These are phyloP conservation scores for Ectemnius lituratus DNA, from an alignment of 2,888 invertebrate species.

Conservation along the genomic window DNA sequence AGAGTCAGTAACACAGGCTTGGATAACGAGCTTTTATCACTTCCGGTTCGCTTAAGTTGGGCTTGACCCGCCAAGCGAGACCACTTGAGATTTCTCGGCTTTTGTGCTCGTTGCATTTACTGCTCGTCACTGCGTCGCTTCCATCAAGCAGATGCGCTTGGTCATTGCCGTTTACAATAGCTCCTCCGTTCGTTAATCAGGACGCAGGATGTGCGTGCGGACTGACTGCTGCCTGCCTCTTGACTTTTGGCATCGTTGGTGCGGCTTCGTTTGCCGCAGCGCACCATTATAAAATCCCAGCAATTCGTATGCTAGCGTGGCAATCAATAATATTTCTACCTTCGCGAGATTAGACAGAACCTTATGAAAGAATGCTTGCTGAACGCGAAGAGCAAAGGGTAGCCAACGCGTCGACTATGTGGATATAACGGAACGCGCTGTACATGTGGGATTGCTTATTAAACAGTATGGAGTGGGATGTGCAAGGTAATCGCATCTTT, in stretches of 20 bases:
- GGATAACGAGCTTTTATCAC: constrained; percentile 1
- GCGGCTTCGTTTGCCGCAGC: constrained; percentile 4
- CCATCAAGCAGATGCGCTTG: constrained; percentile 46
- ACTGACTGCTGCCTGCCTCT: constrained; percentile 38
- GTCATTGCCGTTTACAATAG: constrained; percentile 6
- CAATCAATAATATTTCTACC: constrained; percentile 17
- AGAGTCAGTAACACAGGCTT: not conserved
- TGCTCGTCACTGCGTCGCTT: constrained; percentile 33
- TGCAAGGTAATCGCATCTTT: constrained; percentile 13
- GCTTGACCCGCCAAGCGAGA: constrained; percentile 10
- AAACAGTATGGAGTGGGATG: constrained; percentile 15
- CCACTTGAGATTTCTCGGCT: constrained; percentile 6
- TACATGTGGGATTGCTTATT: constrained; percentile 18
- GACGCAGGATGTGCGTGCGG: constrained; percentile 17
- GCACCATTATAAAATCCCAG: constrained; percentile 8
- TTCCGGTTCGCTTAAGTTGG: constrained; percentile 22
- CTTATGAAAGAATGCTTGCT: no score
- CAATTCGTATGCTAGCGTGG: not conserved
- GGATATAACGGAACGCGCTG: constrained; percentile 49
- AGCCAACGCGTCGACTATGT: not conserved
- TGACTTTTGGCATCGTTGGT: constrained; percentile 32
- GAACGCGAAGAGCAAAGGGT: not conserved
- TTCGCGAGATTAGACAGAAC: no score
- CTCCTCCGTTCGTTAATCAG: constrained; percentile 31
- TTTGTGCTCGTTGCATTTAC: constrained; percentile 13